Base-by-base conservation (phyloP, 2,113 vertebrate species). In the Cheirogaleus medius region DNA sequence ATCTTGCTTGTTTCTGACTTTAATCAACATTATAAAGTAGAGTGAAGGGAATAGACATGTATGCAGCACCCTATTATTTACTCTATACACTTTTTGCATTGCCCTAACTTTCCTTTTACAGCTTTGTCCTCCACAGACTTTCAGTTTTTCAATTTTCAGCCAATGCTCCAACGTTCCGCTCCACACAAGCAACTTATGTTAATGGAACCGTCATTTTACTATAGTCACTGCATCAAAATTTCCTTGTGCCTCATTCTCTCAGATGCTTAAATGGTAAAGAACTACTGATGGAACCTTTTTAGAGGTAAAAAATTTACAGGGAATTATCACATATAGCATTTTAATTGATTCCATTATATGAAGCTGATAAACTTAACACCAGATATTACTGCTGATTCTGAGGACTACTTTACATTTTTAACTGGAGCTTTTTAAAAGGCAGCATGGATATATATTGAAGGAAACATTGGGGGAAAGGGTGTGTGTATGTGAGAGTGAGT, bases 21-120 rank as follows among this genome's bases (percentile, higher is more conserved):
- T 37, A 87, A 56, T 94, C 92, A 97, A 93, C 97, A 95, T 86
- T 87, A 93, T 64, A 76, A 94, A 91, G 69, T 54, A 96, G 21
- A 7, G 18, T 10, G 10, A 86, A 86, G 32, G 68, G 39, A 91
- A 17, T 0, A 86, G 34, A 73, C 58, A 18, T 37, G 13, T 14
- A 52, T 20, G 8, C 6, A 58, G 21, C 32, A 34, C 5, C 34
- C 34, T 47, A 78, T 89, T 91, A 88, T 34, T 92, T 86, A 87
- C 23, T 56, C 18, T 21, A 44, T 17, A 17, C 6, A 39, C 44
- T 82, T 87, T 69, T 76, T 42, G 32, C 60, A 27, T 12, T 44
- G 60, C 52, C 91, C 49, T 69, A 63, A 47, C 12, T 71, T 90
- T 92, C 6, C 37, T 52, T 86, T 82, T 21, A 64, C 25, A 73